Evolutionary conservation across 2,797 vertebrate species (phyloP).

Genomic region (Eutrigla gurnardus): DNA sequence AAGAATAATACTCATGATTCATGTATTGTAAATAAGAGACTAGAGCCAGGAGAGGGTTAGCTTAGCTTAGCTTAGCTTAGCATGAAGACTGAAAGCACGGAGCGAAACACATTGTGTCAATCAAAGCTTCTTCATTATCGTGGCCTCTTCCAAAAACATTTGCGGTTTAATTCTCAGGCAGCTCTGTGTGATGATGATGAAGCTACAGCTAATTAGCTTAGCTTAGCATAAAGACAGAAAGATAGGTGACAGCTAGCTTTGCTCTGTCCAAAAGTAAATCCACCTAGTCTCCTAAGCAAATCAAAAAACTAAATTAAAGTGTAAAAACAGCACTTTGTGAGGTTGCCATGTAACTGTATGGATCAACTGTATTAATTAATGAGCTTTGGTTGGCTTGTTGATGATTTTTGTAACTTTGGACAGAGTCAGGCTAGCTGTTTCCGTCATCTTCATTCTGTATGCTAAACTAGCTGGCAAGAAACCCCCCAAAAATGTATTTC

Average conservation of each 20-base stretch:
- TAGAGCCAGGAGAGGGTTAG: not conserved
- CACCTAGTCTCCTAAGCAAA: not conserved
- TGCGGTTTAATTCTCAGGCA: not conserved
- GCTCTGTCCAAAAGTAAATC: not conserved
- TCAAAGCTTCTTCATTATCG: not conserved
- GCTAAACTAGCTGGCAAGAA: not conserved
- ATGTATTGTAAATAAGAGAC: not conserved
- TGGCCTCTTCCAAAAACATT: not conserved
- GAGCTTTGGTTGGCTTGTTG: not conserved
- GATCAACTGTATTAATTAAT: not conserved
- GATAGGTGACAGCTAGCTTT: not conserved
- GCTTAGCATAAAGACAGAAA: not conserved
- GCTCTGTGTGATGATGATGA: not conserved
- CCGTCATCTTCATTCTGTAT: not conserved
- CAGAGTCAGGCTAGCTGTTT: not conserved
- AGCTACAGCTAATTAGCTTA: not conserved
- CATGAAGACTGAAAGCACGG: not conserved
- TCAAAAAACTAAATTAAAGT: no score
- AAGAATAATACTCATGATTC: no score
- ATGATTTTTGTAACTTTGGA: not conserved
- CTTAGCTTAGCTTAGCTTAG: not conserved
- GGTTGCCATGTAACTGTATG: not conserved
- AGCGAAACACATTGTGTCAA: not conserved
- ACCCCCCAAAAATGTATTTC: no score
- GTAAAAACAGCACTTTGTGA: not conserved